phyloP scores from a whole-genome alignment of 2,888 invertebrate species.

The Spialia ferax region DNA sequence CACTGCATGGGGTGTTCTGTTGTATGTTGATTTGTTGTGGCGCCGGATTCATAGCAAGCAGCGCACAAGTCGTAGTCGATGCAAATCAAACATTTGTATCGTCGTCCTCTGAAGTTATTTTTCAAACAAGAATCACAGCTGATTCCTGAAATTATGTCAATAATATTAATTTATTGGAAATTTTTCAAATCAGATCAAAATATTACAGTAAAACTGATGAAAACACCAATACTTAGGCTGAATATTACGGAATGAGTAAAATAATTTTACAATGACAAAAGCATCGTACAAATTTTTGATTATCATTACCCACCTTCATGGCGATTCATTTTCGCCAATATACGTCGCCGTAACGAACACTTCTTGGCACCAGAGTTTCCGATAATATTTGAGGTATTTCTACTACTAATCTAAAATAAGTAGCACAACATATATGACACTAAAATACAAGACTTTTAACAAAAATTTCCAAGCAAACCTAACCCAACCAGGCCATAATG shows the following conservation, averaged over 20 bases:
- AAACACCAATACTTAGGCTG: slow-evolving; percentile 43
- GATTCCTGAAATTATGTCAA: slow-evolving; percentile 92
- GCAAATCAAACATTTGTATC: slow-evolving; percentile 99
- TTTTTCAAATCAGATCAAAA: background rate
- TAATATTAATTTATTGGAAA: slow-evolving; percentile 41
- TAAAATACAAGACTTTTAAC: slow-evolving; percentile 88
- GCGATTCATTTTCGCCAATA: slow-evolving; percentile 94
- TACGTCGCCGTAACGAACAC: slow-evolving; percentile 76
- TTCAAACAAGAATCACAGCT: slow-evolving; percentile 99
- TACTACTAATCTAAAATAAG: slow-evolving; percentile 84
- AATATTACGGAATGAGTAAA: slow-evolving; percentile 60
- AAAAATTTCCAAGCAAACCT: slow-evolving; percentile 90
- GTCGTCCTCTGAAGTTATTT: slow-evolving; percentile 98
- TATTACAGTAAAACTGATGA: slow-evolving; percentile 8
- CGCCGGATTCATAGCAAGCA: slow-evolving; percentile 97
- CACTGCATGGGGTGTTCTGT: slow-evolving; percentile 99
- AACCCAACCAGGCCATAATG: slow-evolving; percentile 91
- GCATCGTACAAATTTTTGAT: slow-evolving; percentile 85
- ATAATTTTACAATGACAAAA: slow-evolving; percentile 80
- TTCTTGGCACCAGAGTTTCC: slow-evolving; percentile 81
- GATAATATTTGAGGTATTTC: slow-evolving; percentile 82
- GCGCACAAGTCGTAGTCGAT: slow-evolving; percentile 99
- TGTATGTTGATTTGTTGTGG: slow-evolving; percentile 96
- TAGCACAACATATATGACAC: slow-evolving; percentile 87
- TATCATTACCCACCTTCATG: slow-evolving; percentile 95